Evolutionary conservation across 2,113 vertebrate species (phyloP).

Genomic region (Pampusana beccarii): DNA sequence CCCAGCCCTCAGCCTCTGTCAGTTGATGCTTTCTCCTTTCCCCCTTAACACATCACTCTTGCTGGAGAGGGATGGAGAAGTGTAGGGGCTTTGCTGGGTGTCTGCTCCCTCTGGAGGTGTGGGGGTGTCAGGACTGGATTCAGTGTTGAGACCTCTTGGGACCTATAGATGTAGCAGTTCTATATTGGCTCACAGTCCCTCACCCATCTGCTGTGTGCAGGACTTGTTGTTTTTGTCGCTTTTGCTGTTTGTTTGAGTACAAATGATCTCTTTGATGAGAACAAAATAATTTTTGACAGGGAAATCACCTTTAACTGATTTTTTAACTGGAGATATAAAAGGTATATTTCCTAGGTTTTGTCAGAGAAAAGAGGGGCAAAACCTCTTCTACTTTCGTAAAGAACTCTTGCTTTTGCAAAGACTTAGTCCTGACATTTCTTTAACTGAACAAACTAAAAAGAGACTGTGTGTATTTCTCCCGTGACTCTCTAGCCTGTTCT

Average conservation of each 20-base stretch:
- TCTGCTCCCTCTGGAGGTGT: not conserved
- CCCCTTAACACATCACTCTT: not conserved
- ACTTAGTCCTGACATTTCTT: not conserved
- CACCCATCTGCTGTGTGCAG: not conserved
- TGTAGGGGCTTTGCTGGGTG: rapidly evolving
- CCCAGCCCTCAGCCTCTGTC: not conserved
- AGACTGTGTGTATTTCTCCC: not conserved
- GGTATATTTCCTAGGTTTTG: not conserved
- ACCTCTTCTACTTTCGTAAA: not conserved
- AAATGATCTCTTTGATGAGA: not conserved
- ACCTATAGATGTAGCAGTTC: not conserved
- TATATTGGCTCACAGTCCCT: not conserved
- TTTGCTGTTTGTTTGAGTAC: not conserved
- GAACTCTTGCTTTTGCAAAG: not conserved
- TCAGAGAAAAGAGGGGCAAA: not conserved
- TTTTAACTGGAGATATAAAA: not conserved
- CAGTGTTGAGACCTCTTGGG: not conserved
- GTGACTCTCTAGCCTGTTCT: not conserved
- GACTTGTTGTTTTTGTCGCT: not conserved
- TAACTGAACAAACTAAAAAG: not conserved
- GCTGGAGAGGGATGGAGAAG: not conserved
- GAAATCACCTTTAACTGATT: not conserved
- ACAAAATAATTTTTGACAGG: not conserved
- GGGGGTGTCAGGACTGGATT: not conserved
- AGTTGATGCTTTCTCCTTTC: not conserved